Conservation (phyloP, 2,113 vertebrate genomes). For the Phainopepla nitens region DNA sequence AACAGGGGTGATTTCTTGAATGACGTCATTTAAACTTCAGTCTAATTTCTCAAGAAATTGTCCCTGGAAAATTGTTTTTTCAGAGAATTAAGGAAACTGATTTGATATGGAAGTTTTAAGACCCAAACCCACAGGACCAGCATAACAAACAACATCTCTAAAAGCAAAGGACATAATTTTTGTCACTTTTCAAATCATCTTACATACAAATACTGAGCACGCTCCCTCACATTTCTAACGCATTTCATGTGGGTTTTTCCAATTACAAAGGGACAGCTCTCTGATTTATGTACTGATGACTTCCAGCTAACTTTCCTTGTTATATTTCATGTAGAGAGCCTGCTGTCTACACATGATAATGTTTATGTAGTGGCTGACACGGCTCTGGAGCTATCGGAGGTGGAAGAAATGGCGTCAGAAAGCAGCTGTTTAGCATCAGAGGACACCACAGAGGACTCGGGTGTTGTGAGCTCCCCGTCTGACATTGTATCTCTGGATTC, state of each 20-base stretch:
- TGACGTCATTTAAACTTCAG: not conserved
- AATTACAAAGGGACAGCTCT: not conserved
- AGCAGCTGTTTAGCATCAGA: conserved; percentile 86
- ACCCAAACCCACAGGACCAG: not conserved
- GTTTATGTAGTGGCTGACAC: conserved; percentile 43
- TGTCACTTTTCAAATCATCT: not conserved
- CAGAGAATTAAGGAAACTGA: not conserved
- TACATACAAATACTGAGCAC: not conserved
- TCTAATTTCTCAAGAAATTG: not conserved
- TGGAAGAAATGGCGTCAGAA: conserved; percentile 81
- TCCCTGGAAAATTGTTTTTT: not conserved
- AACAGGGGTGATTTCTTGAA: not conserved
- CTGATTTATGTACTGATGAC: not conserved
- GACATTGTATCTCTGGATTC: conserved; percentile 80
- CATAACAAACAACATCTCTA: not conserved
- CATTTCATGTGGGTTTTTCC: not conserved
- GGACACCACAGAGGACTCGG: conserved; percentile 82
- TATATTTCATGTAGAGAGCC: conserved; percentile 74
- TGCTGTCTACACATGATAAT: conserved; percentile 56
- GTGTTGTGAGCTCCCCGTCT: conserved; percentile 79
- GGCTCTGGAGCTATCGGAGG: conserved; percentile 47
- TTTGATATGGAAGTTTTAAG: not conserved
- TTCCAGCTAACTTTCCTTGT: conserved; percentile 37
- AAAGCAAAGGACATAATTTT: not conserved
- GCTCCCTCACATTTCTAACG: not conserved